Evolutionary conservation across 2,113 vertebrate genomes (phyloP), one percentile per base, ranked within the genome.

Genomic region (Lepidiolamprologus cunningtoni): DNA sequence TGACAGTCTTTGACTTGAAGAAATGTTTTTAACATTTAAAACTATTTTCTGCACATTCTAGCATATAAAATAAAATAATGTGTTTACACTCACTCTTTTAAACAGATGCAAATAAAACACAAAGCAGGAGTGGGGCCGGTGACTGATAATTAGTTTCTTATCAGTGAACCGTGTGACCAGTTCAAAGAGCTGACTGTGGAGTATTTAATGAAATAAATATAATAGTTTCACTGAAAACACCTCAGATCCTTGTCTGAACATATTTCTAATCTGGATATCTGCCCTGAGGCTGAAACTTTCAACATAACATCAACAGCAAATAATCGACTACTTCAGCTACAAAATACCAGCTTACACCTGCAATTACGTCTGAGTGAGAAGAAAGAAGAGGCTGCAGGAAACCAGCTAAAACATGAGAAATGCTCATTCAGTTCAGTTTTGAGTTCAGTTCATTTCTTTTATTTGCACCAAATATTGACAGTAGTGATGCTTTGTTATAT

Each of bases 1-100:
- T 12, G 0, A 21, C 33, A 66, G 0, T 66, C 61, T 8, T 35
- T 37, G 61, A 66, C 33, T 66, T 5, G 17, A 37, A 37, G 17
- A 66, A 12, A 66, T 12, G 4, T 2, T 11, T 66, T 35, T 66
- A 35, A 66, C 61, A n/a, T 37, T 66, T 12, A 66, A 66, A 66
- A 8, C 1, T 66, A 66, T 37, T 66, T 66, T n/a, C 31, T 66
- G 61, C 31, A 3, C 0, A 12, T 66, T 66, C 61, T 7, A 8
- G 4, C 17, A 0, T 0, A 63, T 63, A 12, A 35, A 63, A 63
- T 7, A 35, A 66, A 66, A 66, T 12, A 35, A 35, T n/a, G 31
- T n/a, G 33, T 37, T 66, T 37, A 8, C 61, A 66, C 2, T 53
- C 19, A 53, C 52, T 66, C 17, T n/a, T 66, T 66, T 0, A 66